A percentile compares a stretch with the other conserved stretches of the same genome.
Evolutionary conservation across 2,797 vertebrate species (phyloP).

Genomic region (Chelidonichthys spinosus): DNA sequence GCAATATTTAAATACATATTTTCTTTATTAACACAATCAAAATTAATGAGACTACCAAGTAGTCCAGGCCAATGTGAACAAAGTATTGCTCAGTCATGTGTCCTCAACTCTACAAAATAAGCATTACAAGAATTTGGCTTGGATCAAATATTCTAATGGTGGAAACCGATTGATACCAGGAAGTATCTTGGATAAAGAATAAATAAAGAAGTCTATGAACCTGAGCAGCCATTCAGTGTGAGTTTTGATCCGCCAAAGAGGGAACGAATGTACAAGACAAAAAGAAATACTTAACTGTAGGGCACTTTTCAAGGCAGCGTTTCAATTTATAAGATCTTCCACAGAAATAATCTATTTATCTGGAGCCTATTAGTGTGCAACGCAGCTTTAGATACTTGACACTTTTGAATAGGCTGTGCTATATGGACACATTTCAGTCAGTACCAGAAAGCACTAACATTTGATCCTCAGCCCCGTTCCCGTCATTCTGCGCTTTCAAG

Average conservation of each 20-base stretch:
- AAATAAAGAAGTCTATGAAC: not conserved
- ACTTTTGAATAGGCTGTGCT: not conserved
- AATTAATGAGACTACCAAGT: too few species aligned
- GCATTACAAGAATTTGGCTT: not conserved
- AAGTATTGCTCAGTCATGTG: not conserved
- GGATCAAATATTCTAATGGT: not conserved
- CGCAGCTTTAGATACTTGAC: not conserved
- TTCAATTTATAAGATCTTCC: constrained; percentile 1
- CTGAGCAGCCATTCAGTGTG: not conserved
- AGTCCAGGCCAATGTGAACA: too few species aligned
- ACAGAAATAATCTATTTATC: not conserved
- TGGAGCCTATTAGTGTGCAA: not conserved
- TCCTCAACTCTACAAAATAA: not conserved
- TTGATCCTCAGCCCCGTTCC: not conserved
- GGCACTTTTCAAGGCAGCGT: not conserved
- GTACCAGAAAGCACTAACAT: not conserved
- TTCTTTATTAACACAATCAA: too few species aligned
- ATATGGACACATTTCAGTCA: not conserved
- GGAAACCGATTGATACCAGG: not conserved
- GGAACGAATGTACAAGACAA: not conserved
- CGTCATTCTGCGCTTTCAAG: not conserved
- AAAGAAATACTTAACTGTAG: not conserved
- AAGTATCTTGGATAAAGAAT: not conserved
- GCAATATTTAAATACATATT: too few species aligned
- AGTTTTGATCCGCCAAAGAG: not conserved